Conservation (phyloP, 2,113 vertebrate species). For the Turnix velox region DNA sequence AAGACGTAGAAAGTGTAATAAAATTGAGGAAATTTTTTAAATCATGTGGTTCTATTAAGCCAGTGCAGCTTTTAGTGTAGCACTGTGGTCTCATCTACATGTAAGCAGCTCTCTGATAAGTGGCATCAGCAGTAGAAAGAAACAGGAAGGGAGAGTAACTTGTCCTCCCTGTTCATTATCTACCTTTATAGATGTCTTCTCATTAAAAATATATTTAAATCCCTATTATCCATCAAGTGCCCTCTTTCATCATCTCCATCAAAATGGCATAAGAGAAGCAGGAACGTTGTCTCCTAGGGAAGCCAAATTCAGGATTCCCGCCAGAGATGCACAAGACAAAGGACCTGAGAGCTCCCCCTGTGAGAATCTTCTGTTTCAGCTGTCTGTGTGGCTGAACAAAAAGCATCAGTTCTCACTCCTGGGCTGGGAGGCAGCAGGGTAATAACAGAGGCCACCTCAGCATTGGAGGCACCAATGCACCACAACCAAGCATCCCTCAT, state of each 20-base stretch:
- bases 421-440: not conserved
- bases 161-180: not conserved
- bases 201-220: not conserved
- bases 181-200: not conserved
- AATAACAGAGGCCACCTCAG: not conserved
- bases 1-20: not conserved
- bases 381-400: not conserved
- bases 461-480: fast-evolving
- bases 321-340: not conserved
- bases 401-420: not conserved
- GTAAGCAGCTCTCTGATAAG: not conserved
- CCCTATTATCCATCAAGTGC: too few species aligned
- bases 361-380: not conserved
- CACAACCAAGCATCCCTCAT: not conserved
- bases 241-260: fast-evolving
- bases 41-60: not conserved
- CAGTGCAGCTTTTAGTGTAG: not conserved
- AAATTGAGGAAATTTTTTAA: not conserved
- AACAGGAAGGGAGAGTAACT: not conserved
- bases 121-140: not conserved
- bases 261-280: fast-evolving
- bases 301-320: not conserved
- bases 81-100: not conserved
- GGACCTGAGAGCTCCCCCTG: fast-evolving
- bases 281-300: not conserved